These are phyloP conservation scores for Amazona ochrocephala DNA, from an alignment of 2,797 vertebrate species.

Conservation along the genomic window DNA sequence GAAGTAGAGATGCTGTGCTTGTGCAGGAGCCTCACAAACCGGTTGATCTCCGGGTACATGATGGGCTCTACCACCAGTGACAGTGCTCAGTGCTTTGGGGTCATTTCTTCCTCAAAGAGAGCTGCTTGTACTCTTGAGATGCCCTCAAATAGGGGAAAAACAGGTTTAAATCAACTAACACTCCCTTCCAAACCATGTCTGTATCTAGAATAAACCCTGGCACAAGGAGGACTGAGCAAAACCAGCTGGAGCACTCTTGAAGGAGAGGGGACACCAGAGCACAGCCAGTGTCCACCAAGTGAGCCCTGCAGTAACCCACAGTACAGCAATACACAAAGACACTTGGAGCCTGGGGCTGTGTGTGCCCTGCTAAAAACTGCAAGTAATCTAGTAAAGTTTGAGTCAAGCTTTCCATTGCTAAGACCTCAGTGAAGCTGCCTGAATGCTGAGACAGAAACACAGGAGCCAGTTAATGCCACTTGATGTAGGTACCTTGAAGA, in stretches of 20 bases:
- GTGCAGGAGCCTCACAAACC: conserved; percentile 88
- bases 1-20: conserved; percentile 88
- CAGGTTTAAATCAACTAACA: neutral
- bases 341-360: neutral
- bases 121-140: conserved; percentile 88
- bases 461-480: neutral
- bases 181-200: neutral
- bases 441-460: neutral
- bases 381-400: neutral
- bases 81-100: conserved; percentile 89
- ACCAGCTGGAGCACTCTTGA: neutral
- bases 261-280: neutral
- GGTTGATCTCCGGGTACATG: conserved; percentile 95
- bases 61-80: conserved; percentile 96
- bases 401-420: neutral
- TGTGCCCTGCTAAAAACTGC: neutral
- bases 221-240: neutral
- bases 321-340: rapidly evolving
- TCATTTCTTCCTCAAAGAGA: conserved; percentile 87
- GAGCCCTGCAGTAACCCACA: neutral
- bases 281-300: neutral
- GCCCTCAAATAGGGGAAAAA: conserved; percentile 69
- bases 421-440: neutral
- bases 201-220: neutral
- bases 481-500: neutral